phyloP scores from a whole-genome alignment of 2,113 vertebrate genomes.

The Rhinolophus ferrumequinum region DNA sequence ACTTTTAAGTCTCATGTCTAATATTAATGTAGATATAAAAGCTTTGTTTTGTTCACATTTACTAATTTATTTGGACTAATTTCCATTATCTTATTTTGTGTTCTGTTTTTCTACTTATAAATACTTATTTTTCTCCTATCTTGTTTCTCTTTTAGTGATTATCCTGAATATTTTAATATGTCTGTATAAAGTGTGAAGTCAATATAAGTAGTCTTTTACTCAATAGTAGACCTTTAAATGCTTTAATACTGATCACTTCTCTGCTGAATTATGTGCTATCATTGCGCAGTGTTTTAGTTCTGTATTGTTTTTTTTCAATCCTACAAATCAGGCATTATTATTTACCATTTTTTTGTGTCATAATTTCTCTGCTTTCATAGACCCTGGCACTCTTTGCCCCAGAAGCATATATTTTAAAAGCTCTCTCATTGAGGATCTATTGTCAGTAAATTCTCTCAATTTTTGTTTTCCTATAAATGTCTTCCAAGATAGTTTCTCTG shows the following conservation, averaged over 20 bases:
- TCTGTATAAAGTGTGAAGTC: not conserved
- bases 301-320: not conserved
- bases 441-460: slow-evolving; percentile 30
- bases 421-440: not conserved
- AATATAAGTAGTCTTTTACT: not conserved
- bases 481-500: slow-evolving; percentile 10
- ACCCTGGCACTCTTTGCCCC: not conserved
- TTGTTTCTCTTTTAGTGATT: slow-evolving; percentile 8
- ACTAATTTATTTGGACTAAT: slow-evolving; percentile 34
- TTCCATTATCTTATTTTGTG: slow-evolving; percentile 1
- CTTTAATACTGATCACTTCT: not conserved
- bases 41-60: slow-evolving; percentile 21
- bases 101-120: slow-evolving; percentile 1
- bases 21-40: not conserved
- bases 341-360: not conserved
- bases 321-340: not conserved
- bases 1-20: not conserved
- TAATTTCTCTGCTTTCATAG: not conserved
- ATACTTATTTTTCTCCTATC: not conserved
- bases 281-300: not conserved
- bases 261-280: not conserved
- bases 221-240: not conserved
- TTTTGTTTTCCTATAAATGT: slow-evolving; percentile 1
- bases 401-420: not conserved
- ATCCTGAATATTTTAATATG: slow-evolving; percentile 25